Percentiles rank a stretch among this genome's conserved stretches.
Evolutionary conservation across 1,140 invertebrate genomes (phyloP).

Genomic region (Zaprionus davidi): DNA sequence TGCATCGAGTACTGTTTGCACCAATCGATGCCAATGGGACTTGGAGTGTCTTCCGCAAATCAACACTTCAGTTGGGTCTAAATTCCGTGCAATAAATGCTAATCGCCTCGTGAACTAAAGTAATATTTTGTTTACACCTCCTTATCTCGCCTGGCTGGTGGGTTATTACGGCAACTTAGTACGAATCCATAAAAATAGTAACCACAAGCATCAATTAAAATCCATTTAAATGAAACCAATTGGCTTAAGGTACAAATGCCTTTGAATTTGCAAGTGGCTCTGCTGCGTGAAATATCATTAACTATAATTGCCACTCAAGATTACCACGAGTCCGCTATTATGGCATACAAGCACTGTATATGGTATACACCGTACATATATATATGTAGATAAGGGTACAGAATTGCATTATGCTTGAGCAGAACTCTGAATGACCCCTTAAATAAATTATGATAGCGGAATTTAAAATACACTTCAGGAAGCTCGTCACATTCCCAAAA

Average conservation of each 20-base stretch:
- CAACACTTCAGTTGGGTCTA: constrained; percentile 12
- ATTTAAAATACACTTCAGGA: neutral
- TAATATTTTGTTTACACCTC: constrained; percentile 6
- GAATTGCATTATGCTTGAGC: neutral
- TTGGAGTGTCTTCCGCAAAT: constrained; percentile 11
- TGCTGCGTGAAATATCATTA: constrained; percentile 8
- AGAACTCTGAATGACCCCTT: neutral
- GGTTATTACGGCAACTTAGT: constrained; percentile 13
- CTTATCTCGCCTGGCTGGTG: constrained; percentile 6
- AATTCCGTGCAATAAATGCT: constrained; percentile 14
- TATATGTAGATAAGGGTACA: neutral
- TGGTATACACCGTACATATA: neutral
- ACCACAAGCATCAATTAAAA: constrained; percentile 39
- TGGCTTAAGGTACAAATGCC: constrained; percentile 15
- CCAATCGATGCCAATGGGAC: neutral
- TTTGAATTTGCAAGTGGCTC: constrained; percentile 15
- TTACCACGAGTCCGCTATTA: constrained; percentile 12
- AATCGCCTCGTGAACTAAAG: constrained; percentile 13
- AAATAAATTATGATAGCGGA: neutral
- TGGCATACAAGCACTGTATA: neutral
- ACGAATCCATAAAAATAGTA: constrained; percentile 45
- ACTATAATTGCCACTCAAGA: constrained; percentile 43
- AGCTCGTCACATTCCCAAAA: neutral
- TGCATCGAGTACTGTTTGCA: constrained; percentile 1
- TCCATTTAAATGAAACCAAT: constrained; percentile 36